Evolutionary conservation across 2,113 vertebrate species (phyloP).

Genomic region (Glaucidium brasilianum): DNA sequence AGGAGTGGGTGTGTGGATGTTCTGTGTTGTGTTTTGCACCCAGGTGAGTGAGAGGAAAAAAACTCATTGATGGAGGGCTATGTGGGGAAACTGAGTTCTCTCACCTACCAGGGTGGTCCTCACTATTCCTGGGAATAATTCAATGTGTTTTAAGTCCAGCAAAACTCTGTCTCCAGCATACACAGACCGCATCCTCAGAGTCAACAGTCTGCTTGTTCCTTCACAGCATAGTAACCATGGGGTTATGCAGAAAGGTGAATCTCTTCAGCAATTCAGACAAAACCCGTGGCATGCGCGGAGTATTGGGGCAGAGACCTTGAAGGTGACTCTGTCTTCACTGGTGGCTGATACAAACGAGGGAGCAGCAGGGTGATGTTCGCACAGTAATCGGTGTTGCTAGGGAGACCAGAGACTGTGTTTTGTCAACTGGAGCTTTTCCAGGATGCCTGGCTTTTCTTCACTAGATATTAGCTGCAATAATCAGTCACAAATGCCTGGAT

Average conservation of each 20-base stretch:
- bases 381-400: slow-evolving; percentile 33
- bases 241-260: neutral
- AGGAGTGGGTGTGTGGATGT: neutral
- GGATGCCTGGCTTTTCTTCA: slow-evolving; percentile 28
- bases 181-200: neutral
- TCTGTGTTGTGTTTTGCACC: neutral
- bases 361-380: slow-evolving; percentile 31
- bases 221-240: fast-evolving
- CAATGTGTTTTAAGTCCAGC: neutral
- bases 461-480: slow-evolving; percentile 50
- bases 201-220: neutral
- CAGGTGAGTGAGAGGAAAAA: neutral
- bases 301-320: slow-evolving; percentile 9
- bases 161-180: neutral
- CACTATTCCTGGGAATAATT: neutral
- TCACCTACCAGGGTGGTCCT: neutral
- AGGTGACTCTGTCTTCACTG: slow-evolving; percentile 19
- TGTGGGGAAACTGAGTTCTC: neutral
- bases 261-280: neutral
- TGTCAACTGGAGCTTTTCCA: slow-evolving; percentile 51
- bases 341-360: slow-evolving; percentile 30
- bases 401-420: slow-evolving; percentile 39
- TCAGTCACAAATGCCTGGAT: slow-evolving; percentile 37
- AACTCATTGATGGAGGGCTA: neutral
- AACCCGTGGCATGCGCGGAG: fast-evolving